phyloP scores from a whole-genome alignment of 2,113 vertebrate genomes.

The Henicopernis longicauda region DNA sequence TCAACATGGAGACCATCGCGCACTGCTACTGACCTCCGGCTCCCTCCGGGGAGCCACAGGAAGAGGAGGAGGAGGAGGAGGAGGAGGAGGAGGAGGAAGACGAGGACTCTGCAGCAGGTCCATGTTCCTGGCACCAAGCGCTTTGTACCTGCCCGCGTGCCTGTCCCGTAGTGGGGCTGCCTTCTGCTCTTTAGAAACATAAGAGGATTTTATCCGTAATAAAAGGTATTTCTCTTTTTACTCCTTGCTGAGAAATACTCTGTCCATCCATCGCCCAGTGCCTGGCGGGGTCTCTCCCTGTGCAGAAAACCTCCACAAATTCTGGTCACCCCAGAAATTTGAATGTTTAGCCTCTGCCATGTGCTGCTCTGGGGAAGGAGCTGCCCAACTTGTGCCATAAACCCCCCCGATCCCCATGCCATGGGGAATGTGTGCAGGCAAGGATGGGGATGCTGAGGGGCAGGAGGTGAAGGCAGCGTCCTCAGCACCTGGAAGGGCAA shows the following conservation, averaged over 20 bases:
- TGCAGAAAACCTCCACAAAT: not conserved
- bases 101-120: not conserved
- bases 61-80: not conserved
- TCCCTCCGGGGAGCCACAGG: not conserved
- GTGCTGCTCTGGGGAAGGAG: not conserved
- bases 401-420: accelerated
- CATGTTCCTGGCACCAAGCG: not conserved
- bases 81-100: not conserved
- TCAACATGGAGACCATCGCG: slow-evolving; percentile 80
- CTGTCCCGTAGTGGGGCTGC: not conserved
- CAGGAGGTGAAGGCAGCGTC: not conserved
- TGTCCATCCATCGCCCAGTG: accelerated
- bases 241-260: not conserved
- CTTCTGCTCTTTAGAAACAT: not conserved
- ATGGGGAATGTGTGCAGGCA: accelerated
- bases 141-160: not conserved
- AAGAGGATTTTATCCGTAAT: slow-evolving; percentile 54
- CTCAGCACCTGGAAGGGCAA: not conserved
- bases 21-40: slow-evolving; percentile 74
- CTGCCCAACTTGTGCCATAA: not conserved
- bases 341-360: not conserved
- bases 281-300: accelerated
- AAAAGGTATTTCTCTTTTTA: slow-evolving; percentile 55
- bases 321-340: not conserved
- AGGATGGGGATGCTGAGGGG: not conserved